These are phyloP conservation scores for Drosophila lacteicornis DNA, from an alignment of 1,140 invertebrate species.

Conservation along the genomic window DNA sequence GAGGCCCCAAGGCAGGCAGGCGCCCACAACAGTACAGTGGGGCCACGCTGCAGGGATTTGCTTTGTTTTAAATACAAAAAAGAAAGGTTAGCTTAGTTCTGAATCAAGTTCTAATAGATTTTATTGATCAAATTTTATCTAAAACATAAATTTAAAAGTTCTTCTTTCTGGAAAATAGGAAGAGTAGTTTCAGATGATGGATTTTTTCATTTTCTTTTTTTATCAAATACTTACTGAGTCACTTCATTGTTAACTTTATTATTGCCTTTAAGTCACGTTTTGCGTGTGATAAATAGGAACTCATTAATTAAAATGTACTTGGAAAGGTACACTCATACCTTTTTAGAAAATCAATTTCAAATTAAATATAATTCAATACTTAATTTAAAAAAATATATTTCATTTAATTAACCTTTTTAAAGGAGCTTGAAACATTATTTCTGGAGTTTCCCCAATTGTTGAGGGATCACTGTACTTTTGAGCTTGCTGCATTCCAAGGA, in stretches of 20 bases:
- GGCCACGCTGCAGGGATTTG: neutral
- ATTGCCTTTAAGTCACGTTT: neutral
- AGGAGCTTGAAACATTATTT: neutral
- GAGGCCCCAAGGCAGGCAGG: neutral
- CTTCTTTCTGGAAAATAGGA: neutral
- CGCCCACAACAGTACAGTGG: conserved; percentile 2
- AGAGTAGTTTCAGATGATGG: neutral
- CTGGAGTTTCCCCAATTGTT: too few species aligned
- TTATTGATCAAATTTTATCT: neutral
- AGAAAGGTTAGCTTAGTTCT: neutral
- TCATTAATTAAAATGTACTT: too few species aligned
- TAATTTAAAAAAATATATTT: too few species aligned
- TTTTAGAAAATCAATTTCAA: too few species aligned
- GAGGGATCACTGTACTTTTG: conserved; percentile 10
- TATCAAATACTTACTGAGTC: neutral
- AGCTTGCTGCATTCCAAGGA: conserved; percentile 60
- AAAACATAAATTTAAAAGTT: too few species aligned
- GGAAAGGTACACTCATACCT: too few species aligned
- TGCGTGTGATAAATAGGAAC: too few species aligned
- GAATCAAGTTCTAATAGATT: neutral
- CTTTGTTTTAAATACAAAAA: neutral
- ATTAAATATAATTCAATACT: too few species aligned
- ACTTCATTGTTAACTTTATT: neutral
- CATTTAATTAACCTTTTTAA: too few species aligned
- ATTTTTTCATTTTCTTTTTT: neutral